phyloP scores from a whole-genome alignment of 2,888 invertebrate species.

The Hirtodrosophila trivittata region DNA sequence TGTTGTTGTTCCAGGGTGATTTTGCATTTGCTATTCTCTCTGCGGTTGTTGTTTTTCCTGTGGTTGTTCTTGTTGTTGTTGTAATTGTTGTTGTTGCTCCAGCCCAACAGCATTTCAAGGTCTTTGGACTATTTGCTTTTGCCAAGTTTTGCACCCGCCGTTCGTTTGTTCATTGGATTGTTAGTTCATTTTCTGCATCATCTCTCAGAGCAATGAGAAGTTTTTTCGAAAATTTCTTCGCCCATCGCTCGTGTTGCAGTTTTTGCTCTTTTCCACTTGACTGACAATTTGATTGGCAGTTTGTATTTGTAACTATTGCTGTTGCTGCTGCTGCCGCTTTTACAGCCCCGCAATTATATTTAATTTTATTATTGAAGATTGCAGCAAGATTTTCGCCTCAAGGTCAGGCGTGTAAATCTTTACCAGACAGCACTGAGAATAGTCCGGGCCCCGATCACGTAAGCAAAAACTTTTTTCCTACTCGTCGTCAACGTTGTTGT shows the following conservation, averaged over 20 bases:
- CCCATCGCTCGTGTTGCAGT: constrained; percentile 62
- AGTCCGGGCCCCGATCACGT: constrained; percentile 65
- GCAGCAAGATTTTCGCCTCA: constrained; percentile 77
- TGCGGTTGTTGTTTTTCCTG: constrained; percentile 13
- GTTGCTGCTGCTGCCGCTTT: constrained; percentile 42
- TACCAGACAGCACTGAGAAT: constrained; percentile 62
- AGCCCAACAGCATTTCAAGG: constrained; percentile 74
- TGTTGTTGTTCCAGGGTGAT: constrained; percentile 78
- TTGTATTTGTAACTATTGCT: constrained; percentile 60
- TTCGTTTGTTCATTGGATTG: constrained; percentile 11
- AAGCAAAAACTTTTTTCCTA: constrained; percentile 65
- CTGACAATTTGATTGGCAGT: constrained; percentile 78
- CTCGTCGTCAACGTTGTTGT: constrained; percentile 15
- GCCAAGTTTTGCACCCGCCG: constrained; percentile 74
- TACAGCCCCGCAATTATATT: constrained; percentile 77
- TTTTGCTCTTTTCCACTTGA: constrained; percentile 78
- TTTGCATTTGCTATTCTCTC: constrained; percentile 61
- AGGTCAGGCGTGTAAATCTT: constrained; percentile 78
- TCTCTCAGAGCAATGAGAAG: constrained; percentile 69
- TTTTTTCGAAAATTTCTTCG: constrained; percentile 74
- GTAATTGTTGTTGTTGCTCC: constrained; percentile 42
- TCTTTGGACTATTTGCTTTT: constrained; percentile 72
- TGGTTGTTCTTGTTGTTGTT: constrained; percentile 35
- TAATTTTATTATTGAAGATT: constrained; percentile 81
- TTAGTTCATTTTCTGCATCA: constrained; percentile 70